Conservation (phyloP, 2,888 invertebrate species). For the Cyrtodaria siliqua region DNA sequence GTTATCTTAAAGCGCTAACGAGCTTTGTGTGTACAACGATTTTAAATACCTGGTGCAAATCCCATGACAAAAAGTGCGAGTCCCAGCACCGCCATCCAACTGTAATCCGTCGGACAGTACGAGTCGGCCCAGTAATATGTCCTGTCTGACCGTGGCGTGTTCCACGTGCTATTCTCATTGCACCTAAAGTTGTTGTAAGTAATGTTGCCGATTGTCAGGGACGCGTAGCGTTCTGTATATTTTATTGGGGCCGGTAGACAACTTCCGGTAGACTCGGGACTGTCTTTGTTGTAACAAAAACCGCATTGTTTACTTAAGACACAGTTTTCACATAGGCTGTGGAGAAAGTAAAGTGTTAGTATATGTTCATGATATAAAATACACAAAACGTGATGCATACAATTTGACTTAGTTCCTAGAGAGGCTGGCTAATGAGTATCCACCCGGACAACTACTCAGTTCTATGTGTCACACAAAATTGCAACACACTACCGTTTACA, state of each 20-base stretch:
- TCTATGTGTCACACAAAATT: no score
- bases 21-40: not conserved
- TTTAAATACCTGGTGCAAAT: slow-evolving; percentile 86
- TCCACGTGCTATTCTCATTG: slow-evolving; percentile 51
- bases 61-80: slow-evolving; percentile 86
- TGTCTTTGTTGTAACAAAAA: slow-evolving; percentile 84
- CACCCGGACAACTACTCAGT: no score
- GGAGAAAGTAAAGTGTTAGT: no score
- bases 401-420: no score
- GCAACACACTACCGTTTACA: no score
- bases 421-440: no score
- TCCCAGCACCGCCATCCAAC: slow-evolving; percentile 86
- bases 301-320: slow-evolving; percentile 85
- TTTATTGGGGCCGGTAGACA: slow-evolving; percentile 72
- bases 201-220: not conserved
- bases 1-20: not conserved
- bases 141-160: slow-evolving; percentile 44
- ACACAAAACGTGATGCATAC: no score
- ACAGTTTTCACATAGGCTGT: slow-evolving; percentile 75
- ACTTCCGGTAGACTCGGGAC: slow-evolving; percentile 72
- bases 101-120: slow-evolving; percentile 86
- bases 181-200: slow-evolving; percentile 51
- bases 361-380: no score
- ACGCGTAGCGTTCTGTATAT: slow-evolving; percentile 66
- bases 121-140: slow-evolving; percentile 82